Percentiles rank a stretch among this genome's conserved stretches.
Evolutionary conservation across 2,797 vertebrate species (phyloP).

Genomic region (Tenualosa thibaudeaui): DNA sequence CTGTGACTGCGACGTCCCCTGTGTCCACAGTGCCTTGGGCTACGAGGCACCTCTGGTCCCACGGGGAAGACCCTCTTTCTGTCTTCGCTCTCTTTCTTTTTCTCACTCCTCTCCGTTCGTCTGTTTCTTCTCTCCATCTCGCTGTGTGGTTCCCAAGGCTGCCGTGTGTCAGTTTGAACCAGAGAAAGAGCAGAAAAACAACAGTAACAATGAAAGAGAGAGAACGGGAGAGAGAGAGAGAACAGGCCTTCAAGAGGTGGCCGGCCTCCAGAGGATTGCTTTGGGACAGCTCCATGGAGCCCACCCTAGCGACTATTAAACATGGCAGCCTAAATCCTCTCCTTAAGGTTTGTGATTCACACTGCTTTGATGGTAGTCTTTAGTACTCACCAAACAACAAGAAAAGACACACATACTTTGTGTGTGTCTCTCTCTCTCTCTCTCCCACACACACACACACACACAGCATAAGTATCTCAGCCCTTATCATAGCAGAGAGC

Average conservation of each 20-base stretch:
- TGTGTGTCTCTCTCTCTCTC: not conserved
- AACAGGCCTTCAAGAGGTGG: conserved; percentile 34
- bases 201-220: not conserved
- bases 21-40: conserved; percentile 41
- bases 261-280: conserved; percentile 36
- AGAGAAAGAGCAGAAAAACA: conserved; percentile 12
- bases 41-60: conserved; percentile 38
- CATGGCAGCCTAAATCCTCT: not conserved
- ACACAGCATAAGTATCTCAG: not conserved
- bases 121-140: not conserved
- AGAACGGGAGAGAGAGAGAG: not conserved
- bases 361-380: not conserved
- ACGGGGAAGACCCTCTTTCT: conserved; percentile 33
- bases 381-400: not conserved
- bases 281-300: conserved; percentile 25
- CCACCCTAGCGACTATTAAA: conserved; percentile 25
- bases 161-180: not conserved
- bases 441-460: not conserved
- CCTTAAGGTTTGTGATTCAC: not conserved
- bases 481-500: not conserved
- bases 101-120: not conserved
- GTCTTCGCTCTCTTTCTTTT: conserved; percentile 6
- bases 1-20: conserved; percentile 17
- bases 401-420: not conserved
- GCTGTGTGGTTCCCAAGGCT: not conserved